A percentile compares a stretch with the other conserved stretches of the same genome.
Evolutionary conservation across 2,113 vertebrate species (phyloP).

Genomic region (Tauraco erythrolophus): DNA sequence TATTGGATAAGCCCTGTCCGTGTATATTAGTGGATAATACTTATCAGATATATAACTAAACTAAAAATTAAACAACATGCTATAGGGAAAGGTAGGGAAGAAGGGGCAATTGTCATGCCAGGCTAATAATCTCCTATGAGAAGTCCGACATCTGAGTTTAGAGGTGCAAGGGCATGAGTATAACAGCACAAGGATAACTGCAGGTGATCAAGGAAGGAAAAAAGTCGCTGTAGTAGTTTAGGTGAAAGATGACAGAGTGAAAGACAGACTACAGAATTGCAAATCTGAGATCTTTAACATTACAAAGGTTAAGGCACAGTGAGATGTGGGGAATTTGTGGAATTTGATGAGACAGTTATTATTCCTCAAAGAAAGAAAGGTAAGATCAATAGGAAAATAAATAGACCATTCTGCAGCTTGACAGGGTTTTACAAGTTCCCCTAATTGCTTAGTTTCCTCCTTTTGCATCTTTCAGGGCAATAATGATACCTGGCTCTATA

Average conservation of each 20-base stretch:
- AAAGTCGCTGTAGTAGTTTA: not conserved
- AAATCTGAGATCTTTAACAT: slow-evolving; percentile 32
- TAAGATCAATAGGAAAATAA: slow-evolving; percentile 39
- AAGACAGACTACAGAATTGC: not conserved
- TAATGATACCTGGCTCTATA: not conserved
- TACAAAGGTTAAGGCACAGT: slow-evolving; percentile 24
- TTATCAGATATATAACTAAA: not conserved
- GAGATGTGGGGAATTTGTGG: not conserved
- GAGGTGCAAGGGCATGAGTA: not conserved
- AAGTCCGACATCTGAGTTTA: not conserved
- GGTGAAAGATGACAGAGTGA: not conserved
- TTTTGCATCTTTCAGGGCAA: not conserved
- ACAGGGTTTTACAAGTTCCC: slow-evolving; percentile 8
- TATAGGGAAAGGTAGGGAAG: not conserved
- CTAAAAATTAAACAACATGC: not conserved
- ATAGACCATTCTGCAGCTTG: not conserved
- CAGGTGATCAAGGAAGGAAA: not conserved
- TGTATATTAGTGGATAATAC: not conserved
- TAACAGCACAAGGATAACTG: not conserved
- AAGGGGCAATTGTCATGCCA: not conserved
- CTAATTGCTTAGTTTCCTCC: slow-evolving; percentile 10
- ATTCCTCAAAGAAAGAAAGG: slow-evolving; percentile 1
- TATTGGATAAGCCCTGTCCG: not conserved
- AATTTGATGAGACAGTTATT: slow-evolving; percentile 21
- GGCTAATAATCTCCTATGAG: not conserved